Conservation (phyloP, 2,113 vertebrate genomes). For the Andinoacara biseriatus region DNA sequence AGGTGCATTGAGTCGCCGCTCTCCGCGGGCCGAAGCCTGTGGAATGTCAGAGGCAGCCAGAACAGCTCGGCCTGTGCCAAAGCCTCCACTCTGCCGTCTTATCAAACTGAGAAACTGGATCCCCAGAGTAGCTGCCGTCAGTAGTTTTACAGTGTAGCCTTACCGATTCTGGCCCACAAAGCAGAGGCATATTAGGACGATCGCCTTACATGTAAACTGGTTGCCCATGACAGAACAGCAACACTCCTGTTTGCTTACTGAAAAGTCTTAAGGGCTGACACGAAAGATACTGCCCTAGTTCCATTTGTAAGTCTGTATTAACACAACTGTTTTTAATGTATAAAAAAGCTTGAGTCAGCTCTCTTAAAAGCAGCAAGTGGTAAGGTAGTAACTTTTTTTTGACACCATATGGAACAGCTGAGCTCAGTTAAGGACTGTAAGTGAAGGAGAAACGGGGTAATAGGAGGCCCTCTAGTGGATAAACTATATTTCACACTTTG, state of each 20-base stretch:
- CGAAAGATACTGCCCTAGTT: constrained; percentile 13
- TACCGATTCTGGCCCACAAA: constrained; percentile 52
- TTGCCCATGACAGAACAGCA: constrained; percentile 43
- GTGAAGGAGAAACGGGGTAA: constrained; percentile 16
- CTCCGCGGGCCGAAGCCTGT: constrained; percentile 43
- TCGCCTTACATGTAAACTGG: constrained; percentile 63
- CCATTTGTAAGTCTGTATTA: constrained; percentile 27
- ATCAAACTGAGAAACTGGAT: constrained; percentile 72
- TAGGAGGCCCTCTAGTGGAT: constrained; percentile 63
- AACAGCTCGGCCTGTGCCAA: constrained; percentile 52
- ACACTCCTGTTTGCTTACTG: constrained; percentile 19
- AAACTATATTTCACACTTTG: background rate
- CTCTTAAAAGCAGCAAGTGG: constrained; percentile 37
- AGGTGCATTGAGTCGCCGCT: constrained; percentile 53
- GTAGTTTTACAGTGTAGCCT: constrained; percentile 59
- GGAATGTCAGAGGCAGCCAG: constrained; percentile 72
- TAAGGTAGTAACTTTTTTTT: constrained; percentile 39
- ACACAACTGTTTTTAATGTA: constrained; percentile 37
- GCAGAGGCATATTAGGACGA: constrained; percentile 40
- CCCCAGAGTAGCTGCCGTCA: constrained; percentile 58
- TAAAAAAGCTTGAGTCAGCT: constrained; percentile 18
- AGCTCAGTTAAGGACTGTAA: constrained; percentile 16
- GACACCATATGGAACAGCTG: constrained; percentile 22
- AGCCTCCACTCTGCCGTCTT: constrained; percentile 64
- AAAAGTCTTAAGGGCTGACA: constrained; percentile 16